Base-by-base conservation (phyloP, 1,140 invertebrate species). In the Papilio glaucus region DNA sequence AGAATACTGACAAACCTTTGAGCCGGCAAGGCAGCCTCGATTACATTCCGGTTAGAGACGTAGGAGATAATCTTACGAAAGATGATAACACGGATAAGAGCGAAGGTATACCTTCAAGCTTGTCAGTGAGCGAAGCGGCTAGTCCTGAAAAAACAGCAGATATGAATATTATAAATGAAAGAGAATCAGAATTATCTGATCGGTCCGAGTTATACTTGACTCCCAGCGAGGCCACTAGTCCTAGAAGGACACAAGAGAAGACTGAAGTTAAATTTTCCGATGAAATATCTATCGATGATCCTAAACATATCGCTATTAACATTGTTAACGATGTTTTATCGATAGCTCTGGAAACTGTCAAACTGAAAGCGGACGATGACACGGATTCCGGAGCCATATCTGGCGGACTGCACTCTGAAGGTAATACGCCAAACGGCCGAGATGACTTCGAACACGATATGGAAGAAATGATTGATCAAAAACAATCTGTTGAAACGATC, bases 141-240 rank as follows among this genome's bases (percentile, higher is more conserved):
- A 94, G 93, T 74, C 93, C 93, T 1, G 92, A 93, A 68, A 81
- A 91, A 71, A 83, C 90, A 41, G 85, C 89, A 29, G 93, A 93
- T 69, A 80, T 90, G 57, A 89, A 89, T 53, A 79, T 89, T 0
- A 73, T 83, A 13, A 82, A 84, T 38, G 83, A 90, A 75, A 86
- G 92, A 60, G 93, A 93, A 81, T 92, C 91, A 41, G 93, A 93
- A 79, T 71, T 93, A 13, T 93, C 93, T 26, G 95, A 95, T 81
- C 95, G 92, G 74, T 95, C 95, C 49, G 95, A 95, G 76, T 91
- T 94, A 39, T 95, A 95, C 81, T 84, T 95, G 65, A 95, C 94
- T 69, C 94, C 95, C 10, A 95, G 94, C 60, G 95, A 95, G 85
- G 93, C 90, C 8, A 93, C 91, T 72, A 93, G 92, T 76, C 93